A percentile compares a stretch with the other conserved stretches of the same genome.
Conservation (phyloP, 2,113 vertebrate genomes). For the Ptychochromis oligacanthus region DNA sequence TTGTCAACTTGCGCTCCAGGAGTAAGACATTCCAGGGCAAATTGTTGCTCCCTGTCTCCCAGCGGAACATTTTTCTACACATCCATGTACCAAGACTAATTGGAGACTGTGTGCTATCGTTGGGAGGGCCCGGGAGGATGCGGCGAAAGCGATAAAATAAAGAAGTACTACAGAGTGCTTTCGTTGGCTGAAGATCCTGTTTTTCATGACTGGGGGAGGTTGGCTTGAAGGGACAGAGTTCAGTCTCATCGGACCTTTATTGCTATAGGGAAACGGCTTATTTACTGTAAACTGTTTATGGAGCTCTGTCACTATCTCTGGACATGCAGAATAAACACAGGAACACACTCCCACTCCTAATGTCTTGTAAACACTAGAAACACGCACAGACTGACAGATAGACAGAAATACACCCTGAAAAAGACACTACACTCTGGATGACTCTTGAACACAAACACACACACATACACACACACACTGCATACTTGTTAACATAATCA, state of each 20-base stretch:
- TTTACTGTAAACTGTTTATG: slow-evolving; percentile 80
- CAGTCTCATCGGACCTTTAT: slow-evolving; percentile 78
- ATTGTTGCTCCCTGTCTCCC: slow-evolving; percentile 51
- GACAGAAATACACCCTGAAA: slow-evolving; percentile 55
- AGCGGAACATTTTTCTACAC: slow-evolving; percentile 50
- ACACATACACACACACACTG: slow-evolving; percentile 21
- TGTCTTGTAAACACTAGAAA: slow-evolving; percentile 74
- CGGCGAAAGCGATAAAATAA: slow-evolving; percentile 58
- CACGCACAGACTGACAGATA: slow-evolving; percentile 61
- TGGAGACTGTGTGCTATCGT: slow-evolving; percentile 51
- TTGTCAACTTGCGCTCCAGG: slow-evolving; percentile 60
- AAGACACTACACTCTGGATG: slow-evolving; percentile 48
- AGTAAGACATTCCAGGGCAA: slow-evolving; percentile 58
- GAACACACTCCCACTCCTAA: slow-evolving; percentile 79
- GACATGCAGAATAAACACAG: slow-evolving; percentile 77
- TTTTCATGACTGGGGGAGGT: slow-evolving; percentile 61
- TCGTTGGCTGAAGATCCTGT: slow-evolving; percentile 57
- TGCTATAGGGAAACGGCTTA: slow-evolving; percentile 73
- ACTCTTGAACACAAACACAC: slow-evolving; percentile 10
- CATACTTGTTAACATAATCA: slow-evolving; percentile 68
- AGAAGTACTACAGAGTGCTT: slow-evolving; percentile 63
- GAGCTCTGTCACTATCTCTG: slow-evolving; percentile 77
- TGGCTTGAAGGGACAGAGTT: slow-evolving; percentile 68
- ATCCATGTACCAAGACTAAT: slow-evolving; percentile 62
- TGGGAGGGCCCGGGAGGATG: slow-evolving; percentile 62